phyloP scores from a whole-genome alignment of 2,113 vertebrate species.

The Argyrosomus japonicus region DNA sequence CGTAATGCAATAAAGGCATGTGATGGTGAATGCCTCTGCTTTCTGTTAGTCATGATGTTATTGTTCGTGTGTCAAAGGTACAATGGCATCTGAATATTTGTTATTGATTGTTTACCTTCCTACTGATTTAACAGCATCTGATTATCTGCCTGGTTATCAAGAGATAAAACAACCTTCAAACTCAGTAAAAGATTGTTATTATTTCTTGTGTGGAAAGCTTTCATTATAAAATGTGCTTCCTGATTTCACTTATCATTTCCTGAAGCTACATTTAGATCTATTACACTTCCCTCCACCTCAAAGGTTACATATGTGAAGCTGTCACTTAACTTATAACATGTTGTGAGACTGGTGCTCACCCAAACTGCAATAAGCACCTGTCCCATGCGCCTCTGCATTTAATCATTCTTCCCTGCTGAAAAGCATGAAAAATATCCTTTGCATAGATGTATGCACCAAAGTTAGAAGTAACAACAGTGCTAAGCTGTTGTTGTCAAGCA shows the following conservation, averaged over 20 bases:
- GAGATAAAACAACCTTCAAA: neutral
- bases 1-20: slow-evolving; percentile 51
- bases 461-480: neutral
- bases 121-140: neutral
- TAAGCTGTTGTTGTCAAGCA: neutral
- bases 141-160: slow-evolving; percentile 15
- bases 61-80: slow-evolving; percentile 17
- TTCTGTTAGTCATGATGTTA: slow-evolving; percentile 13
- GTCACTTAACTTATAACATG: neutral
- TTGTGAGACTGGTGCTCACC: neutral
- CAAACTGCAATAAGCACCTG: neutral
- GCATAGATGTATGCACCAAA: neutral
- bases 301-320: neutral
- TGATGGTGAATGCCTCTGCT: slow-evolving; percentile 38
- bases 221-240: neutral
- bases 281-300: neutral
- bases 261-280: neutral
- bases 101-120: neutral
- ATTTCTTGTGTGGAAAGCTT: neutral
- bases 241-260: neutral
- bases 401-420: neutral
- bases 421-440: neutral
- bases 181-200: neutral
- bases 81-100: neutral
- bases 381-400: neutral